Evolutionary conservation across 2,797 vertebrate species (phyloP).

Genomic region (Falco columbarius): DNA sequence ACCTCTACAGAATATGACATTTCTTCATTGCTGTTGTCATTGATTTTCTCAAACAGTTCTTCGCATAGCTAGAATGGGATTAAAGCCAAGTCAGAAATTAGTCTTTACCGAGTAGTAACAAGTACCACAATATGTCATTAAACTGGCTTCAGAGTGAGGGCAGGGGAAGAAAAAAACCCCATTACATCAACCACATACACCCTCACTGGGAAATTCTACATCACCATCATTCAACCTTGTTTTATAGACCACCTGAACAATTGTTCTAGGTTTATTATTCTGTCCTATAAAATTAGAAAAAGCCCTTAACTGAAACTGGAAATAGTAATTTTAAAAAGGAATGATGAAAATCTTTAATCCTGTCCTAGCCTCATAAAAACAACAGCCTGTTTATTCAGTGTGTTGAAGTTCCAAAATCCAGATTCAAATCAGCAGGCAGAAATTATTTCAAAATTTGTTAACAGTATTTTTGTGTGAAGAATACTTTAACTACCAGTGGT

Average conservation of each 20-base stretch:
- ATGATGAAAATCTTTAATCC: not conserved
- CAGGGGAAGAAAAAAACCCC: not conserved
- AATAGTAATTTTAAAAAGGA: not conserved
- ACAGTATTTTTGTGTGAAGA: not conserved
- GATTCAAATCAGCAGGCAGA: not conserved
- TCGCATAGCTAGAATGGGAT: conserved; percentile 84
- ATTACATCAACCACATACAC: not conserved
- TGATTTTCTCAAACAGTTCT: conserved; percentile 98
- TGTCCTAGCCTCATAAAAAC: not conserved
- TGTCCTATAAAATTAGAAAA: not conserved
- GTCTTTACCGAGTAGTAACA: not conserved
- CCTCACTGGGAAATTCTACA: not conserved
- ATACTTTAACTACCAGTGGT: not conserved
- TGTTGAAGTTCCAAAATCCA: not conserved
- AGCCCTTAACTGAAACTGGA: not conserved
- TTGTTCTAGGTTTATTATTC: not conserved
- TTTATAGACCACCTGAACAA: not conserved
- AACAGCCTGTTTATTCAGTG: not conserved
- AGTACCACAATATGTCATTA: not conserved
- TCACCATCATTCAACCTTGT: not conserved
- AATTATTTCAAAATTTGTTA: not conserved
- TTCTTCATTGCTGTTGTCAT: conserved; percentile 91
- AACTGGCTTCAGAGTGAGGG: not conserved
- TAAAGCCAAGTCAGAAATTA: not conserved
- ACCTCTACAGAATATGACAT: conserved; percentile 99